Base-by-base conservation (phyloP, 92 coral and sea anemone genomes). In the Phymanthus crucifer region DNA sequence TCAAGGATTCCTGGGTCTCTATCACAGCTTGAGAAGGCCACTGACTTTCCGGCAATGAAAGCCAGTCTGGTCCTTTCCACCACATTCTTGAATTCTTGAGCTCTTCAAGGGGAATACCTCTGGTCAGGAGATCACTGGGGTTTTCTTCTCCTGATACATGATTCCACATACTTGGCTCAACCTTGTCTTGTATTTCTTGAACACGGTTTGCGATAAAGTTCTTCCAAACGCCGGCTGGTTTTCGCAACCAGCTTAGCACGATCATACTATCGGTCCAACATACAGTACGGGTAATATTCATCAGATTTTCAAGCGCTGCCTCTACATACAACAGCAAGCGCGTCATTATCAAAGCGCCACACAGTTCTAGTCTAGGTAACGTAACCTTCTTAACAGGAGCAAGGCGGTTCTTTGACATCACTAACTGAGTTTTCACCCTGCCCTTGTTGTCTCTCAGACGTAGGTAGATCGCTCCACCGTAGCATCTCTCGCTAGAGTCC, bases 11-110 rank as follows among this genome's bases (percentile, higher is more conserved):
- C 16, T 71, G n/a, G 6, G 23, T 36, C 32, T 70, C 74, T 24
- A 40, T 31, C 7, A 70, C 4, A 14, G 74, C 17, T 26, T 35
- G 6, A 34, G 75, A 71, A 33, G 76, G 76, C 76, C 76, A 72
- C 17, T 72, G 6, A 36, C 40, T 29, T 1, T 38, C 56, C 38
- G 76, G 9, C 17, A 12, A 9, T 6, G 56, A 7, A 14, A 72
- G 56, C 76, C 76, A 72, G 3, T 72, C 10, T 38, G 56, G 76
- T 27, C 76, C 76, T 8, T 72, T 37, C 76, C 76, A 72, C 57
- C 76, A 72, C 27, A 19, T 16, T 3, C 3, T 2, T 2, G 56
- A 37, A 31, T 38, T 72, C 26, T 0, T 38, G 24, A 72, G 26
- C 7, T 37, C 33, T 67, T 10, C 3, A 32, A 67, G 21, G 3